Conservation (phyloP, 2,888 invertebrate genomes). For the Cremastinae sp. region DNA sequence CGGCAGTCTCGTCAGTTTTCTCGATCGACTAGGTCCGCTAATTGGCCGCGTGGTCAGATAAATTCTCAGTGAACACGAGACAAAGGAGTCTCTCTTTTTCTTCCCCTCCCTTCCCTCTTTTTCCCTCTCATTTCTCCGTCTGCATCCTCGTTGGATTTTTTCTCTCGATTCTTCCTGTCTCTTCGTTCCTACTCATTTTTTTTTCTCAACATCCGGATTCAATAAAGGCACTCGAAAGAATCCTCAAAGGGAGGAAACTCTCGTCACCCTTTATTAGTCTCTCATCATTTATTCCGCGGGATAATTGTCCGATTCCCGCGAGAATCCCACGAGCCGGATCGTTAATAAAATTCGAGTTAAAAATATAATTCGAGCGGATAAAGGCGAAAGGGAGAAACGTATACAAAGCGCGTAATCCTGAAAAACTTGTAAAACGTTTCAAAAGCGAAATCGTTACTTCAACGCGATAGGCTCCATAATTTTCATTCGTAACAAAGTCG, state of each 20-base stretch:
- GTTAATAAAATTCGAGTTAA: too few species aligned
- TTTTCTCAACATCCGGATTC: constrained; percentile 49
- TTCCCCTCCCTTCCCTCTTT: constrained; percentile 13
- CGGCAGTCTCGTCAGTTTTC: constrained; percentile 57
- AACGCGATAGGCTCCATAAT: too few species aligned
- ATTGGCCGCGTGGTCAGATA: constrained; percentile 57
- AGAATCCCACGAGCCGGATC: too few species aligned
- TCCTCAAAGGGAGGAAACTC: constrained; percentile 39
- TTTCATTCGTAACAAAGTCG: too few species aligned
- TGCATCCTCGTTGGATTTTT: neutral
- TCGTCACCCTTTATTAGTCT: constrained; percentile 39
- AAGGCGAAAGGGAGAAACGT: too few species aligned
- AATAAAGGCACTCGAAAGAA: constrained; percentile 38
- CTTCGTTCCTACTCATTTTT: constrained; percentile 13
- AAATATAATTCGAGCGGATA: too few species aligned
- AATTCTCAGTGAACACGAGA: constrained; percentile 48
- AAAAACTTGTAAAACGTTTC: too few species aligned
- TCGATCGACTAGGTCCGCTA: constrained; percentile 57
- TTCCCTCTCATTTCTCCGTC: constrained; percentile 14
- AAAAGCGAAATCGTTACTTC: too few species aligned
- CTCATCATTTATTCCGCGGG: constrained; percentile 40
- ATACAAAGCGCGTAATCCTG: too few species aligned
- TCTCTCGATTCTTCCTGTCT: constrained; percentile 1
- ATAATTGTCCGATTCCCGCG: constrained; percentile 21
- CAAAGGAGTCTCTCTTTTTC: constrained; percentile 46